Evolutionary conservation across 2,888 invertebrate species (phyloP), one percentile per base, ranked within the genome.

Genomic region (Hirtodrosophila cameraria): DNA sequence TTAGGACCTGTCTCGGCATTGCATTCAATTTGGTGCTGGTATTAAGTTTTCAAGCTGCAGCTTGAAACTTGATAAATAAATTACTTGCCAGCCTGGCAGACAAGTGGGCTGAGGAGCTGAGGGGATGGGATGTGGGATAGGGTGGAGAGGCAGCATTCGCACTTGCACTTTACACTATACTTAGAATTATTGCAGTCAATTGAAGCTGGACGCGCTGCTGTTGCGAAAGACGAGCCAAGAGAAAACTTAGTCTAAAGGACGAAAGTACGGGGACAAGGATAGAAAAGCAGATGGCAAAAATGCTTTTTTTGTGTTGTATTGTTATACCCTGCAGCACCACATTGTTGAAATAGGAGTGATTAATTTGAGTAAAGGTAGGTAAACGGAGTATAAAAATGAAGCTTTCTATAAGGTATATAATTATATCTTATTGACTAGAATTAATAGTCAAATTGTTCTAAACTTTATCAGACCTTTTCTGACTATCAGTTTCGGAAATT

Each of bases 41-140:
- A 87, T 83, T 87, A 86, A 83, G 87, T 87, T 83, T 83, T 83
- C 83, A 85, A 71, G 87, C 76, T 78, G 58, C 69, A 76, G 84
- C 86, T 86, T 81, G 87, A 86, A 83, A 85, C 87, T 84, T 86
- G 83, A 86, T 86, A 83, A 83, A 83, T 83, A 86, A 83, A 83
- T 83, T 83, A 86, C 82, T 86, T 67, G 46, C 58, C 61, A 52
- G 83, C 57, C 72, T 43, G 62, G 58, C 58, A 41, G 50, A 16
- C 53, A 48, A 33, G 45, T 30, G 16, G 30, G 5, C 7, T 9
- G 7, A 1, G 16, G 1, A 8, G 7, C 8, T 8, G 13, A 23
- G 8, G 20, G 13, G 1, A 9, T 16, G 13, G 15, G 8, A 8
- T 9, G 2, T n/a, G 8, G n/a, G n/a, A n/a, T n/a, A 6, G 30